phyloP scores from a whole-genome alignment of 2,888 invertebrate genomes.

The Macrophya annulata region DNA sequence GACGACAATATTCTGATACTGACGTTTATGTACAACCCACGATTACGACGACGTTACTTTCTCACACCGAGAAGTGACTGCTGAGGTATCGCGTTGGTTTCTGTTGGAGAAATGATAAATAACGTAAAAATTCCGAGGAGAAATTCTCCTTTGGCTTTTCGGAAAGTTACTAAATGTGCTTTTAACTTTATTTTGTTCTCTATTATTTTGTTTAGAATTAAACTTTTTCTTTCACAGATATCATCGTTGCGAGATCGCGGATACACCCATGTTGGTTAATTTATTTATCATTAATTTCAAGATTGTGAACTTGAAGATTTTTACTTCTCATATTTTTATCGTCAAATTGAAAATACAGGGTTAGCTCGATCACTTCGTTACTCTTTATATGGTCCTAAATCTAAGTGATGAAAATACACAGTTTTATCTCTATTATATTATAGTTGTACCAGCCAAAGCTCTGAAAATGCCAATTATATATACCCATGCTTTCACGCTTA shows the following conservation, averaged over 20 bases:
- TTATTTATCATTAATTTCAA: neutral
- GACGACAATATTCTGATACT: slow-evolving; percentile 7
- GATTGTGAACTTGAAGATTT: neutral
- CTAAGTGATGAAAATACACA: neutral
- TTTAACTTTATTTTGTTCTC: neutral
- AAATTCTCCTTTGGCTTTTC: slow-evolving; percentile 2
- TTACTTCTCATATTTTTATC: neutral
- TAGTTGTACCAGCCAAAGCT: neutral
- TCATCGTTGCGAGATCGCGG: neutral
- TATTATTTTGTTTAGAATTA: neutral
- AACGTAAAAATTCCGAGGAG: neutral
- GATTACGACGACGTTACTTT: slow-evolving; percentile 9
- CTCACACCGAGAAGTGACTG: slow-evolving; percentile 20
- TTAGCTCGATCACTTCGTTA: neutral
- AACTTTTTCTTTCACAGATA: neutral
- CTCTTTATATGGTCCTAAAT: neutral
- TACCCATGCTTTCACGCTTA: neutral
- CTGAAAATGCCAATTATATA: neutral
- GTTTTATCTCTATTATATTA: slow-evolving; percentile 5
- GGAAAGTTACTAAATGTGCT: neutral
- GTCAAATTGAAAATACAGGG: neutral
- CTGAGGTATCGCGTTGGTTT: neutral
- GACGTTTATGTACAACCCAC: slow-evolving; percentile 12
- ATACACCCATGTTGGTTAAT: neutral
- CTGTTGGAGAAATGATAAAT: neutral